A percentile compares a stretch with the other conserved stretches of the same genome.
phyloP scores from a whole-genome alignment of 2,888 invertebrate species.

The Dioctria linearis region DNA sequence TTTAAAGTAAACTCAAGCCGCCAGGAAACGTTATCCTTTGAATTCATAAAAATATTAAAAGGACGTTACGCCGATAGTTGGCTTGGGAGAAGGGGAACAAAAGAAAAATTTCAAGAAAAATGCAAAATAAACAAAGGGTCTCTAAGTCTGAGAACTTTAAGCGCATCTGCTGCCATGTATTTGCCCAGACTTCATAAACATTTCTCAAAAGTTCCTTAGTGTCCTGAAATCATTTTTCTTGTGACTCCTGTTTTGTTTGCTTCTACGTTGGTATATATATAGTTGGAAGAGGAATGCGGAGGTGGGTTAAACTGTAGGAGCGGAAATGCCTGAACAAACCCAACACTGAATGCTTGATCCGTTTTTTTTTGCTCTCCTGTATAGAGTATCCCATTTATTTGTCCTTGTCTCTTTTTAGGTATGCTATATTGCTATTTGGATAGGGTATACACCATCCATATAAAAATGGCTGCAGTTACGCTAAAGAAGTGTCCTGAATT shows the following conservation, averaged over 20 bases:
- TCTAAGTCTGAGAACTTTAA: slow-evolving; percentile 30
- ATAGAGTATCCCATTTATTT: slow-evolving; percentile 7
- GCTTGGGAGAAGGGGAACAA: too few relatives aligned
- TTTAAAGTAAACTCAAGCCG: too few relatives aligned
- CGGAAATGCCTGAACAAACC: slow-evolving; percentile 30
- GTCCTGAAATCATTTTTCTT: slow-evolving; percentile 32
- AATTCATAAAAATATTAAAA: not conserved
- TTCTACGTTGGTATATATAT: slow-evolving; percentile 1
- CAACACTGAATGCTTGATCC: slow-evolving; percentile 12
- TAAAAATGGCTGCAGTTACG: not conserved
- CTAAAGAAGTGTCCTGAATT: slow-evolving; percentile 9
- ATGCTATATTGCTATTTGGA: too few relatives aligned
- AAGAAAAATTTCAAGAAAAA: slow-evolving; percentile 17
- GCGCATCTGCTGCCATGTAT: slow-evolving; percentile 36
- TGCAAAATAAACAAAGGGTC: slow-evolving; percentile 33
- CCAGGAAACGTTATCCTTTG: too few relatives aligned
- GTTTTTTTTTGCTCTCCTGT: not conserved
- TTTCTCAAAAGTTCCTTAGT: slow-evolving; percentile 24
- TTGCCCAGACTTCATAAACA: slow-evolving; percentile 49
- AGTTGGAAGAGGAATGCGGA: not conserved
- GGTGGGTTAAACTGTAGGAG: not conserved
- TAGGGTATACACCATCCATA: too few relatives aligned
- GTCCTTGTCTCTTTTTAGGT: not conserved
- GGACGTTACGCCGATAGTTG: slow-evolving; percentile 19
- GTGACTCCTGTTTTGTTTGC: slow-evolving; percentile 33